Evolutionary conservation across 2,797 vertebrate species (phyloP), one percentile per base, ranked within the genome.

Genomic region (Ibycter americanus): DNA sequence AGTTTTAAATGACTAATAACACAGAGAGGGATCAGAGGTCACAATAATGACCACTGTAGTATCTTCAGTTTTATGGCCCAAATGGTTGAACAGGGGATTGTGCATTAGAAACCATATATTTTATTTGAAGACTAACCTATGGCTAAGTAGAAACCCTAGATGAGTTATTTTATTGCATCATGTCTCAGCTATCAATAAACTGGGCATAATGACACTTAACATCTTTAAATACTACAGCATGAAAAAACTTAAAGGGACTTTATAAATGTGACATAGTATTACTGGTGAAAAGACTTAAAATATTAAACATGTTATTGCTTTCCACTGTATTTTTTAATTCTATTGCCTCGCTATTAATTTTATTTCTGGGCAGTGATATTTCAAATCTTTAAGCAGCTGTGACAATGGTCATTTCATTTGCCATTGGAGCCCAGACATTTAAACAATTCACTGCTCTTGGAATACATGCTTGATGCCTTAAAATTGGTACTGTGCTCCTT

Each of bases 101-200:
- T 73, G 68, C 79, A 87, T 84, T 86, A 83, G 80, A 87, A 95
- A 67, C 15, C 18, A 46, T 71, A 29, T 86, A 67, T 89, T 89
- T 95, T 92, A 83, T 89, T 81, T 92, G 65, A 93, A 90, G 54
- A 90, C 36, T 82, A 93, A 82, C 26, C 31, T 93, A 42, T 56
- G 52, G 32, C 18, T 61, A 74, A 56, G 27, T 47, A 27, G 66
- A 89, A 94, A 79, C 11, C 13, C 31, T 71, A 56, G 52, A 71
- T 68, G 40, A 61, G 36, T 70, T 91, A 79, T 79, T 91, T 91
- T 79, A 91, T 68, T 87, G 17, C 51, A 87, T 6, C 9, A 2
- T 63, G 22, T 61, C 54, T 87, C 56, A 87, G 4, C 16, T 78
- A 61, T 72, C 66, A 87, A 84, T 79, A 94, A 94, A 84, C 19